These are phyloP conservation scores for Cephalopholis sonnerati DNA, from an alignment of 2,113 vertebrate species.

Conservation along the genomic window DNA sequence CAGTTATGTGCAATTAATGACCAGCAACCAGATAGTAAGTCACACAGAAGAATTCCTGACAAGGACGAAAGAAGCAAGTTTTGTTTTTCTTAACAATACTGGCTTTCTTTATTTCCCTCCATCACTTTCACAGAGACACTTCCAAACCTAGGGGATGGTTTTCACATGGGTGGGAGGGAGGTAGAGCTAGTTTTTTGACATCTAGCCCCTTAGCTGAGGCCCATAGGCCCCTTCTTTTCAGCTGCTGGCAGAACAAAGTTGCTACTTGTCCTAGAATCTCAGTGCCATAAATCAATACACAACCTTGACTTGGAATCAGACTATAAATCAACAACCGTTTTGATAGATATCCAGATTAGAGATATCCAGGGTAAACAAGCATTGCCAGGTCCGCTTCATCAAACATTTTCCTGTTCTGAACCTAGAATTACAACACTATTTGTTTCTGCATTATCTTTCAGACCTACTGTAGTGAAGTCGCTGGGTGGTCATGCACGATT, in stretches of 20 bases:
- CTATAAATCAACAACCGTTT: conserved; percentile 3
- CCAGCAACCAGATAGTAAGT: conserved; percentile 50
- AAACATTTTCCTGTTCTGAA: background rate
- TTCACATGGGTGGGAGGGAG: conserved; percentile 50
- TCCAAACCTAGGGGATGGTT: conserved; percentile 52
- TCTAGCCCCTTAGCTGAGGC: conserved; percentile 51
- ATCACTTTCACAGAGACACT: conserved; percentile 44
- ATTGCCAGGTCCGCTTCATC: background rate
- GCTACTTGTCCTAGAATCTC: conserved; percentile 50
- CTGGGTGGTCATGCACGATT: conserved; percentile 53
- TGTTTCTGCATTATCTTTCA: conserved; percentile 10
- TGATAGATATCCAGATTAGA: conserved; percentile 14
- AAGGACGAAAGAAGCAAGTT: conserved; percentile 34
- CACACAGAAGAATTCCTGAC: conserved; percentile 34
- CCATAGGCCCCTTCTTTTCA: conserved; percentile 60
- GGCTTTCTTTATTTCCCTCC: conserved; percentile 54
- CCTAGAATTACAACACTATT: conserved; percentile 2
- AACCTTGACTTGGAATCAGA: conserved; percentile 28
- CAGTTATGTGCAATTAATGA: conserved; percentile 56
- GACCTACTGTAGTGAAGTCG: conserved; percentile 9
- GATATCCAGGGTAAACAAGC: conserved; percentile 1
- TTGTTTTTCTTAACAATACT: conserved; percentile 65
- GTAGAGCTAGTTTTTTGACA: conserved; percentile 45
- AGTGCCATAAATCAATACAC: conserved; percentile 58
- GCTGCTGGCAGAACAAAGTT: conserved; percentile 58